These are phyloP conservation scores for Cheilosia pagana DNA, from an alignment of 2,888 invertebrate genomes.

Conservation along the genomic window DNA sequence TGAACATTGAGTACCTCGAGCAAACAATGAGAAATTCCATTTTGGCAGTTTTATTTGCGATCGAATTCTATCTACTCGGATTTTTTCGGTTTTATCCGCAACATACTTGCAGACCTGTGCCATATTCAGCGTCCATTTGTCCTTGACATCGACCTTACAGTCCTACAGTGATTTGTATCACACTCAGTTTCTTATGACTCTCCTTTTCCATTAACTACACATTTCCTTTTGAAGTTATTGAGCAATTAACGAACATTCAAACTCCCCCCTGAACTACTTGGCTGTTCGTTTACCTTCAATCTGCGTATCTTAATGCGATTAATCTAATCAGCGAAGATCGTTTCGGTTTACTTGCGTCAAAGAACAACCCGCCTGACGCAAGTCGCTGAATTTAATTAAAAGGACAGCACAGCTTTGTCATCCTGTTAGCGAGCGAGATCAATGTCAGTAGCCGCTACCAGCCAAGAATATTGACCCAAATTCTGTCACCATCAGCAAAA, in stretches of 20 bases:
- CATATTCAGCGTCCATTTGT: too few species aligned
- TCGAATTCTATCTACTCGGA: too few species aligned
- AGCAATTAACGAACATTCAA: background rate
- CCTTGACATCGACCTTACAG: too few species aligned
- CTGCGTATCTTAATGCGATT: conserved; percentile 41
- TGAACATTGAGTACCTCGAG: too few species aligned
- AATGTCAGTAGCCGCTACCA: conserved; percentile 1
- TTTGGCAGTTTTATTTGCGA: too few species aligned
- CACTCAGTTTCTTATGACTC: too few species aligned
- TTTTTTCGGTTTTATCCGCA: too few species aligned
- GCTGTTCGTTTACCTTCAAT: conserved; percentile 20
- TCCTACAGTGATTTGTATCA: too few species aligned
- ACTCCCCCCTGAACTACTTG: background rate
- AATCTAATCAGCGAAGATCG: conserved; percentile 33
- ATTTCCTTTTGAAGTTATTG: background rate
- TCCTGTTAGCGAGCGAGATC: background rate
- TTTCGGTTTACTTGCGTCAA: conserved; percentile 20
- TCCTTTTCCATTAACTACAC: conserved; percentile 48
- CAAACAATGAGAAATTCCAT: too few species aligned
- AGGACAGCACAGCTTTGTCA: conserved; percentile 23
- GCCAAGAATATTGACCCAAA: conserved; percentile 46
- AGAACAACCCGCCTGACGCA: conserved; percentile 18
- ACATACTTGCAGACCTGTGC: too few species aligned
- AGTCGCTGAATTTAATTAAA: conserved; percentile 10
- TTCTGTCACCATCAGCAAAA: background rate